Evolutionary conservation across 2,113 vertebrate species (phyloP).

Genomic region (Tauraco erythrolophus): DNA sequence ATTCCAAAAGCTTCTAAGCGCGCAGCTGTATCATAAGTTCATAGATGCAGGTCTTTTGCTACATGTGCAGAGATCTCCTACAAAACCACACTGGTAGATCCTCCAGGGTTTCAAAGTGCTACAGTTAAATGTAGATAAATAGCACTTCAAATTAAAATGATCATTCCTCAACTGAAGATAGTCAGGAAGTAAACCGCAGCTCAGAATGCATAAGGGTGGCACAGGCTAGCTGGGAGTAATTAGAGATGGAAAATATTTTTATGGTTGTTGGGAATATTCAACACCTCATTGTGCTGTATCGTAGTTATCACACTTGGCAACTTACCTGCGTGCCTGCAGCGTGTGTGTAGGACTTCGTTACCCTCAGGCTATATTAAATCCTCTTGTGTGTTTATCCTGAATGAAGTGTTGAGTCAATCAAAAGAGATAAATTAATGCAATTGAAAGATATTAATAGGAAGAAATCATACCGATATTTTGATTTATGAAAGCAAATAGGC

Average conservation of each 20-base stretch:
- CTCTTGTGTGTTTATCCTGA: not conserved
- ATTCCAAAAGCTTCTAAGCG: not conserved
- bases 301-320: conserved; percentile 33
- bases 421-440: conserved; percentile 23
- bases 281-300: conserved; percentile 8
- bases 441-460: conserved; percentile 13
- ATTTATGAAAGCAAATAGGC: not conserved
- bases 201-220: not conserved
- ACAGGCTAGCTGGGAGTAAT: not conserved
- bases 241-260: conserved; percentile 55
- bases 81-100: not conserved
- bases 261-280: conserved; percentile 40
- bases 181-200: not conserved
- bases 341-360: not conserved
- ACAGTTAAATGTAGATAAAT: not conserved
- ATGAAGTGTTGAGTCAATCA: conserved; percentile 14
- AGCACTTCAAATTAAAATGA: not conserved
- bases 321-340: conserved; percentile 38
- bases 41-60: not conserved
- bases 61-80: not conserved
- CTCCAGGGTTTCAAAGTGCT: not conserved
- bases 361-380: not conserved
- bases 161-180: not conserved
- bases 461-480: not conserved
- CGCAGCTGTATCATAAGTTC: not conserved